Percentiles rank a stretch among this genome's conserved stretches.
Evolutionary conservation across 2,113 vertebrate species (phyloP).

Genomic region (Caranx ignobilis): DNA sequence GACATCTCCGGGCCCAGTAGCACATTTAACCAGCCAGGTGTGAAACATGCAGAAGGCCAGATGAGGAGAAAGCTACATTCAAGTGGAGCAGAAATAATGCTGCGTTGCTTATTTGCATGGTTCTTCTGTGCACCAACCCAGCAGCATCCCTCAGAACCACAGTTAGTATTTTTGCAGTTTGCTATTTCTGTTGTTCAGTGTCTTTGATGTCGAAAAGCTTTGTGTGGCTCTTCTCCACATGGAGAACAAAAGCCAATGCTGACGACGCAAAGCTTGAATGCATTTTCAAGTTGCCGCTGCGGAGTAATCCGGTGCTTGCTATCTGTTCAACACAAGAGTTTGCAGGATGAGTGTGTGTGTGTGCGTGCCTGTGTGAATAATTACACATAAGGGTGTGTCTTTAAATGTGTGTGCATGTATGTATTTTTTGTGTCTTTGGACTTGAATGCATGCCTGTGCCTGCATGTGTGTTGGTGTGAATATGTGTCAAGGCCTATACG

Average conservation of each 20-base stretch:
- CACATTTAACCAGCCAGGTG: slow-evolving; percentile 79
- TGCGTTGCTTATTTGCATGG: slow-evolving; percentile 50
- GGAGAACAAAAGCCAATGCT: slow-evolving; percentile 70
- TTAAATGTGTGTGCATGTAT: slow-evolving; percentile 15
- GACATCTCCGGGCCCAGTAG: slow-evolving; percentile 56
- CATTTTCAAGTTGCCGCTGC: slow-evolving; percentile 58
- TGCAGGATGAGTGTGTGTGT: slow-evolving; percentile 32
- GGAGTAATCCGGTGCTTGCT: slow-evolving; percentile 71
- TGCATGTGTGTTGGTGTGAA: slow-evolving; percentile 29
- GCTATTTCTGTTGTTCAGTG: slow-evolving; percentile 44
- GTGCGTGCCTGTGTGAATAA: slow-evolving; percentile 28
- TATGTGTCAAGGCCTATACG: slow-evolving; percentile 67
- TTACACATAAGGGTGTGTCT: slow-evolving; percentile 34
- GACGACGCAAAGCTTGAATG: slow-evolving; percentile 66
- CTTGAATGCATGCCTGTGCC: slow-evolving; percentile 26
- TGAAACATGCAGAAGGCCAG: slow-evolving; percentile 73
- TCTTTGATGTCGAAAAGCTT: slow-evolving; percentile 64
- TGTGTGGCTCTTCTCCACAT: slow-evolving; percentile 44
- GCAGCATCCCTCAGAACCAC: slow-evolving; percentile 42
- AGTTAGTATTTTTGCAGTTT: slow-evolving; percentile 49
- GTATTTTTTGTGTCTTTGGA: slow-evolving; percentile 24
- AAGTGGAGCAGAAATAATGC: slow-evolving; percentile 70
- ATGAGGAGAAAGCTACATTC: slow-evolving; percentile 65
- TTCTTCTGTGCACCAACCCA: slow-evolving; percentile 33
- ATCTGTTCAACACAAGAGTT: slow-evolving; percentile 62